These are phyloP conservation scores for Ciona savignyi DNA, from an alignment of 23 tunicate species.

Conservation along the genomic window DNA sequence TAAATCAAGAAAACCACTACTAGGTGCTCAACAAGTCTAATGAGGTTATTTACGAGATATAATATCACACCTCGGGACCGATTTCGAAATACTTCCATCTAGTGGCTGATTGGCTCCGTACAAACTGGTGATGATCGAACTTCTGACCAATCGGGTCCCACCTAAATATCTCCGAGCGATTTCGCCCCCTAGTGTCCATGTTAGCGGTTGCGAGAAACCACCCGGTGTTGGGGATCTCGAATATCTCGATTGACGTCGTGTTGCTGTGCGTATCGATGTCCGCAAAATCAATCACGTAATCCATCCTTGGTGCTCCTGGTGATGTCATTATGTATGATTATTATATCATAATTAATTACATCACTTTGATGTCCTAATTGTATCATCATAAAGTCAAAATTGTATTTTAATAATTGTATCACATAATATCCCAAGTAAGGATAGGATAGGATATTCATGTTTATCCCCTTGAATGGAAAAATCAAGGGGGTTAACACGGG, in stretches of 20 bases:
- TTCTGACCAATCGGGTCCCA: conserved; percentile 11
- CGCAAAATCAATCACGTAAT: conserved; percentile 81
- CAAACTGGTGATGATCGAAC: conserved; percentile 26
- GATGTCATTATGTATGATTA: background rate
- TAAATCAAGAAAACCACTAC: conserved; percentile 81
- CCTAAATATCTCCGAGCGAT: background rate
- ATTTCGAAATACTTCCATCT: conserved; percentile 78
- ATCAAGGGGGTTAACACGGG: too few species aligned
- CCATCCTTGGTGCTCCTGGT: conserved; percentile 72
- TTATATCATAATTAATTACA: background rate
- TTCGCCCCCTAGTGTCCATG: conserved; percentile 3
- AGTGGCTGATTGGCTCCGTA: conserved; percentile 34
- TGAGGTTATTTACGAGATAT: too few species aligned
- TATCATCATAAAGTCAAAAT: too few species aligned
- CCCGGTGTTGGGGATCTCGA: conserved; percentile 58
- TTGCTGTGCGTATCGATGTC: conserved; percentile 24
- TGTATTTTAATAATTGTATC: too few species aligned
- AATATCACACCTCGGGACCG: conserved; percentile 35
- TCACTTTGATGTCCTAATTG: too few species aligned
- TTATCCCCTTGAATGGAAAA: too few species aligned
- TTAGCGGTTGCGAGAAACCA: conserved; percentile 78
- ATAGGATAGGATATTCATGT: too few species aligned
- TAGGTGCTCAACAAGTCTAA: conserved; percentile 40
- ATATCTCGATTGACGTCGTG: conserved; percentile 63
- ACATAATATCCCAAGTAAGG: too few species aligned